phyloP scores from a whole-genome alignment of 1,140 invertebrate species.

The Charaxes varanes region DNA sequence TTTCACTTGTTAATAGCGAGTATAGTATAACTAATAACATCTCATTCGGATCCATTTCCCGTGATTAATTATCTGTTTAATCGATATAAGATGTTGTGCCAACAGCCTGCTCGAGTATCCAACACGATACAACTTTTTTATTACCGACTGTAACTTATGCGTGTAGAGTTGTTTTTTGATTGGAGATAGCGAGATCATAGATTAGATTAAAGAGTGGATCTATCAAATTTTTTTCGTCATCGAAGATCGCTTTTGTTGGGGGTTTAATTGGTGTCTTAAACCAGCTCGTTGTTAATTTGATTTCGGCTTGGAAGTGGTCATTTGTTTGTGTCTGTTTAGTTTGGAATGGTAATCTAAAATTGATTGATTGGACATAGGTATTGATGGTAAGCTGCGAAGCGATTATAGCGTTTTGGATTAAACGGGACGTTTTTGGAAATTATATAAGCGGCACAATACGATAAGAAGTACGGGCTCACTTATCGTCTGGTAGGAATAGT shows the following conservation, averaged over 20 bases:
- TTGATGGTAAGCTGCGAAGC: too few species aligned
- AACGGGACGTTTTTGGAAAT: too few species aligned
- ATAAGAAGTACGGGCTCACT: too few species aligned
- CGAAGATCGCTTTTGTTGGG: slow-evolving; percentile 69
- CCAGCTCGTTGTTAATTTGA: slow-evolving; percentile 65
- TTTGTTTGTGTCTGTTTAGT: slow-evolving; percentile 56
- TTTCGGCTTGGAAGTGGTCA: slow-evolving; percentile 47
- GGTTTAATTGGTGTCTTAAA: slow-evolving; percentile 71
- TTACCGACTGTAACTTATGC: slow-evolving; percentile 16
- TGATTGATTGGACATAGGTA: slow-evolving; percentile 59
- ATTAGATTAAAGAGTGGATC: slow-evolving; percentile 70
- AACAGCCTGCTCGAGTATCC: slow-evolving; percentile 60
- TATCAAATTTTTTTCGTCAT: slow-evolving; percentile 70
- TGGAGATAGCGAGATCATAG: slow-evolving; percentile 31
- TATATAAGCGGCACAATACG: too few species aligned
- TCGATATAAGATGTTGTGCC: slow-evolving; percentile 73
- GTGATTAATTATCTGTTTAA: slow-evolving; percentile 74
- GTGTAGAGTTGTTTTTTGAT: slow-evolving; percentile 26
- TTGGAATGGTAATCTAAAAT: slow-evolving; percentile 61
- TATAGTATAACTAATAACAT: slow-evolving; percentile 73
- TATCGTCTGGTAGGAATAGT: too few species aligned
- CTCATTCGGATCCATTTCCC: slow-evolving; percentile 72
- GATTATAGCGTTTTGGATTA: slow-evolving; percentile 16
- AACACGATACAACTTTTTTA: slow-evolving; percentile 7
- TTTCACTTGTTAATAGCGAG: slow-evolving; percentile 72